These are phyloP conservation scores for Phoxinus phoxinus DNA, from an alignment of 2,113 vertebrate genomes.

Conservation along the genomic window DNA sequence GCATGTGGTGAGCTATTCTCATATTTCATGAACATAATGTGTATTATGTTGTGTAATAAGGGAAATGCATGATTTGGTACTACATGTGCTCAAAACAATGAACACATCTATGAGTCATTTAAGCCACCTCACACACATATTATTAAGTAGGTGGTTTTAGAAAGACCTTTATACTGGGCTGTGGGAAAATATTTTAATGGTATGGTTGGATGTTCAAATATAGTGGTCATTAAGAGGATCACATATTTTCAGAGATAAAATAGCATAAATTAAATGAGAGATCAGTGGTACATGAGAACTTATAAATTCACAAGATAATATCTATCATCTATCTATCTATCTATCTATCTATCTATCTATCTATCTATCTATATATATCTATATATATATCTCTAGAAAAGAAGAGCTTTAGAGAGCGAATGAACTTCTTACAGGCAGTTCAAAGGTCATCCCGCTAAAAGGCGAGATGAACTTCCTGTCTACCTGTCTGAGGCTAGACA, in stretches of 20 bases:
- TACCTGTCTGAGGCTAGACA: conserved; percentile 49
- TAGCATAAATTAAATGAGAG: not conserved
- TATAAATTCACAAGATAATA: not conserved
- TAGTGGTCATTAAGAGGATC: conserved; percentile 4
- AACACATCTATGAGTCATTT: conserved; percentile 39
- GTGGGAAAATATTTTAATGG: conserved; percentile 39
- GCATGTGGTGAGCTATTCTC: conserved; percentile 27
- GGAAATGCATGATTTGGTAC: conserved; percentile 41
- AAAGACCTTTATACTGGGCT: conserved; percentile 35
- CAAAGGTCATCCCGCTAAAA: conserved; percentile 34
- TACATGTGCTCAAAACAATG: conserved; percentile 24
- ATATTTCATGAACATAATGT: conserved; percentile 37
- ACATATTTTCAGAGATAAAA: conserved; percentile 1
- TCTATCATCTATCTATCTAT: not conserved
- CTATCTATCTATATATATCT: not conserved
- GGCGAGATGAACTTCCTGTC: conserved; percentile 45
- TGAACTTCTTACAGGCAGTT: too few species aligned
- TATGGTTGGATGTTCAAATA: conserved; percentile 7
- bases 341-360: not conserved
- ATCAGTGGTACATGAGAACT: not conserved
- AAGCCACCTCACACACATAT: conserved; percentile 27
- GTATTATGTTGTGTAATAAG: conserved; percentile 29
- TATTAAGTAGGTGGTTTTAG: conserved; percentile 44
- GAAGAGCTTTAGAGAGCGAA: too few species aligned
- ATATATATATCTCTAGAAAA: too few species aligned